These are phyloP conservation scores for Onychostoma macrolepis DNA, from an alignment of 2,113 vertebrate species.

Conservation along the genomic window DNA sequence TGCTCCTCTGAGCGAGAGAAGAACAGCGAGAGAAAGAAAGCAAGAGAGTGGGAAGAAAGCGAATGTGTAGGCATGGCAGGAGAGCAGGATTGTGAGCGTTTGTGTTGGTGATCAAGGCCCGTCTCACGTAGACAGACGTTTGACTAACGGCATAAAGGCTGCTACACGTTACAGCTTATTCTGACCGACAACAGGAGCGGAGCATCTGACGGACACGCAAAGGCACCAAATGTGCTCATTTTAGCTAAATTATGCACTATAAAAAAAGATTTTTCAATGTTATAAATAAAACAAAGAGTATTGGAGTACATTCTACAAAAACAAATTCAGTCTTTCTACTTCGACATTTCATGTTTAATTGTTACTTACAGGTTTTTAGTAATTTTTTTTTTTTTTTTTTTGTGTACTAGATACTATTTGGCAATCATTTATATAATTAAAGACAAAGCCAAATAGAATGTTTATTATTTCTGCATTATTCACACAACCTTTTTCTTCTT, in stretches of 20 bases:
- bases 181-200: background rate
- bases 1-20: slow-evolving; percentile 29
- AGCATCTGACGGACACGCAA: background rate
- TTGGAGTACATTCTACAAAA: background rate
- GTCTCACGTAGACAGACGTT: background rate
- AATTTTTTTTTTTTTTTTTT: background rate
- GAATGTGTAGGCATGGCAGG: slow-evolving; percentile 3
- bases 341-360: background rate
- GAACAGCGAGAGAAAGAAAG: slow-evolving; percentile 14
- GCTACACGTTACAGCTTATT: background rate
- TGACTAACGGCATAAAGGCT: background rate
- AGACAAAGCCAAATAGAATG: background rate
- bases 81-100: slow-evolving; percentile 23
- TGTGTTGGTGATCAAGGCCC: slow-evolving; percentile 25
- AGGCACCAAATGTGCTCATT: background rate
- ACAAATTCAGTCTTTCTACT: background rate
- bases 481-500: background rate
- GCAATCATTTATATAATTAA: background rate
- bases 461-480: background rate
- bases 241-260: background rate
- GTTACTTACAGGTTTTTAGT: background rate
- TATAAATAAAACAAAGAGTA: background rate
- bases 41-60: background rate
- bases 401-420: background rate
- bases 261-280: background rate